Percentiles rank a stretch among this genome's conserved stretches.
Evolutionary conservation across 2,113 vertebrate genomes (phyloP).

Genomic region (Embiotoca jacksoni): DNA sequence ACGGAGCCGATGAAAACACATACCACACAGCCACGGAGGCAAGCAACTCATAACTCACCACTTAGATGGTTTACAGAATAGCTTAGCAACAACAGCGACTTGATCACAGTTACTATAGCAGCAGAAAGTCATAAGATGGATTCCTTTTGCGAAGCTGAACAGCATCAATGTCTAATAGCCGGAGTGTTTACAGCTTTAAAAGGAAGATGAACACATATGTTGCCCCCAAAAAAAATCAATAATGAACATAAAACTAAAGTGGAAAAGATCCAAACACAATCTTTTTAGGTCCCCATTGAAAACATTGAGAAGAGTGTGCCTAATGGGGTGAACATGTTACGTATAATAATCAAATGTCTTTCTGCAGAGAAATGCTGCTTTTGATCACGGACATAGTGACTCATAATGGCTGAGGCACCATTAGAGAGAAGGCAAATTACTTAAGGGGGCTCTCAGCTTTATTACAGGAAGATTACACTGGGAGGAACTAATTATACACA

Average conservation of each 20-base stretch:
- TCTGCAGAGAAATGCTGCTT: slow-evolving; percentile 43
- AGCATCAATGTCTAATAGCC: slow-evolving; percentile 13
- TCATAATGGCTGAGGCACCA: slow-evolving; percentile 39
- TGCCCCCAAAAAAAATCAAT: slow-evolving; percentile 18
- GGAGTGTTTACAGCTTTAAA: slow-evolving; percentile 26
- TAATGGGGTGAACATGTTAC: slow-evolving; percentile 41
- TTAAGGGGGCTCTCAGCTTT: slow-evolving; percentile 31
- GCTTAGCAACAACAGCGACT: slow-evolving; percentile 40
- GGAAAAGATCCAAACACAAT: slow-evolving; percentile 31
- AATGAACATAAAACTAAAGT: slow-evolving; percentile 40
- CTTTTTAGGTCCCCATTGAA: slow-evolving; percentile 34
- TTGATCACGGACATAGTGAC: slow-evolving; percentile 50
- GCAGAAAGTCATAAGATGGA: slow-evolving; percentile 34
- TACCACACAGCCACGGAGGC: not conserved
- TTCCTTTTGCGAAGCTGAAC: slow-evolving; percentile 8
- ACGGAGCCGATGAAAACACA: slow-evolving; percentile 28
- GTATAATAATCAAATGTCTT: slow-evolving; percentile 30
- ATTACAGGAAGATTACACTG: slow-evolving; percentile 37
- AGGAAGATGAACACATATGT: slow-evolving; percentile 28
- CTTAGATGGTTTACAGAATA: slow-evolving; percentile 42
- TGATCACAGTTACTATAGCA: slow-evolving; percentile 64
- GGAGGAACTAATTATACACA: slow-evolving; percentile 31
- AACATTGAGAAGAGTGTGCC: slow-evolving; percentile 8
- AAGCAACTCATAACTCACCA: slow-evolving; percentile 35
- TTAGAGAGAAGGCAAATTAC: slow-evolving; percentile 38